Evolutionary conservation across 2,888 invertebrate species (phyloP).

Genomic region (Nycteola revayana): DNA sequence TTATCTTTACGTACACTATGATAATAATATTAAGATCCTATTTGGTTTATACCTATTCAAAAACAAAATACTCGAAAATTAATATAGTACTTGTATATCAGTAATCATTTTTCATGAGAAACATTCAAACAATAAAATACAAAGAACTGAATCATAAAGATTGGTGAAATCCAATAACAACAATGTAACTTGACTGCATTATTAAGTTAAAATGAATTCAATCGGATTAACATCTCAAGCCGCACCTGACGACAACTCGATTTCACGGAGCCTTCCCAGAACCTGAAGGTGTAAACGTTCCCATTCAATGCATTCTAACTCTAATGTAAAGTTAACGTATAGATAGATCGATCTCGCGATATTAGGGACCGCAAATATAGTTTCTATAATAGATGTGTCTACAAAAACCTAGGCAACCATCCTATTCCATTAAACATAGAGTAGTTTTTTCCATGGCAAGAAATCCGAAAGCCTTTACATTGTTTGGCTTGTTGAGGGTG

Average conservation of each 20-base stretch:
- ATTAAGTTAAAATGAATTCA: slow-evolving; percentile 38
- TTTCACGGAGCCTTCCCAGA: slow-evolving; percentile 63
- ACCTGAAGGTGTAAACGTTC: slow-evolving; percentile 61
- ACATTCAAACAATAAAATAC: too few relatives aligned
- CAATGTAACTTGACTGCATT: slow-evolving; percentile 24
- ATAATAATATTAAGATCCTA: too few relatives aligned
- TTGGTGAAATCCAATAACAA: slow-evolving; percentile 17
- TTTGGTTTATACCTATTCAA: too few relatives aligned
- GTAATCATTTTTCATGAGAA: too few relatives aligned
- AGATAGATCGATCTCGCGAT: slow-evolving; percentile 60
- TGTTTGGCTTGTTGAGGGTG: slow-evolving; percentile 45
- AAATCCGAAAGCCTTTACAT: slow-evolving; percentile 25
- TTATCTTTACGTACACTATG: too few relatives aligned
- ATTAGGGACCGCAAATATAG: slow-evolving; percentile 54
- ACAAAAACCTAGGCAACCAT: slow-evolving; percentile 1
- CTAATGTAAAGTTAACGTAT: slow-evolving; percentile 45
- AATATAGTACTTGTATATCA: too few relatives aligned
- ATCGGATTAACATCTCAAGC: slow-evolving; percentile 57
- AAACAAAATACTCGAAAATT: too few relatives aligned
- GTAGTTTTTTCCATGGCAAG: slow-evolving; percentile 13
- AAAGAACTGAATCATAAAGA: too few relatives aligned
- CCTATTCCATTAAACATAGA: slow-evolving; percentile 18
- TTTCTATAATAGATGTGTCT: slow-evolving; percentile 12
- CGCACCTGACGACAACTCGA: slow-evolving; percentile 64
- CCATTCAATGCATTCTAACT: slow-evolving; percentile 52